phyloP scores from a whole-genome alignment of 1,140 invertebrate species.

The Penaeus indicus region DNA sequence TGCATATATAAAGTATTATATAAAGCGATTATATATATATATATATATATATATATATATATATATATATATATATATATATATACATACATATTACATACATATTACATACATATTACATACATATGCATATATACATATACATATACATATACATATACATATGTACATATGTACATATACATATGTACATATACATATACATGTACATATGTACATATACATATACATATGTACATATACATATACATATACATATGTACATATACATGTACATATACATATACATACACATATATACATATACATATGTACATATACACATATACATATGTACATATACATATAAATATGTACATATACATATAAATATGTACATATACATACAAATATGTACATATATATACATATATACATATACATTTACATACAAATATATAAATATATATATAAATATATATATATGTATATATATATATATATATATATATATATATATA shows the following conservation, averaged over 20 bases:
- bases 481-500: background rate
- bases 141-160: background rate
- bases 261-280: slow-evolving; percentile 13
- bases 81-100: too few relatives aligned
- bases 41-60: too few relatives aligned
- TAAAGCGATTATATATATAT: too few relatives aligned
- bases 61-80: too few relatives aligned
- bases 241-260: background rate
- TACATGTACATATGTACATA: slow-evolving; percentile 17
- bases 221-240: background rate
- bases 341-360: slow-evolving; percentile 13
- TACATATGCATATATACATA: too few relatives aligned
- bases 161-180: background rate
- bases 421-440: background rate
- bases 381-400: background rate
- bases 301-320: background rate
- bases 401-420: background rate
- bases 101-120: too few relatives aligned
- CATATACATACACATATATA: slow-evolving; percentile 12
- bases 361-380: slow-evolving; percentile 1
- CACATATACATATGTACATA: background rate
- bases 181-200: slow-evolving; percentile 19
- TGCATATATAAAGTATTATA: too few relatives aligned
- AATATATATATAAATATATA: slow-evolving; percentile 1
- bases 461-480: too few relatives aligned